Evolutionary conservation across 2,888 invertebrate species (phyloP).

Genomic region (Macaria liturata): DNA sequence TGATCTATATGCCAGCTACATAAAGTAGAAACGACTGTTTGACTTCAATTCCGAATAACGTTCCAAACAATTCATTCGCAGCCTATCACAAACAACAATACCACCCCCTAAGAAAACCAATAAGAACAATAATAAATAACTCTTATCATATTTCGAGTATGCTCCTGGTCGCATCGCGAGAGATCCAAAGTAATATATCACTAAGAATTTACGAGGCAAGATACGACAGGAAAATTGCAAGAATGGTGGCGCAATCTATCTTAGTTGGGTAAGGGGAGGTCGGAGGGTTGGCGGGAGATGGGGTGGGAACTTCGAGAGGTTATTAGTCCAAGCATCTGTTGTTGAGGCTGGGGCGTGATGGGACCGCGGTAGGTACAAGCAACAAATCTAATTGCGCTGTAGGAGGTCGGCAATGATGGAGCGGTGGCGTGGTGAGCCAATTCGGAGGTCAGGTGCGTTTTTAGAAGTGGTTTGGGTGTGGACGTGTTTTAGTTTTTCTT

Average conservation of each 20-base stretch:
- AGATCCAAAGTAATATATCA: constrained; percentile 89
- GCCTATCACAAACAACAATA: constrained; percentile 53
- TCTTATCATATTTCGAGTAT: constrained; percentile 84
- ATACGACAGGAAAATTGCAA: constrained; percentile 97
- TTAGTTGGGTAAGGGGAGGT: constrained; percentile 87
- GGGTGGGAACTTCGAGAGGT: constrained; percentile 83
- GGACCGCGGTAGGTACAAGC: constrained; percentile 80
- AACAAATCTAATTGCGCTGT: constrained; percentile 84
- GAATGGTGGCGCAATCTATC: constrained; percentile 96
- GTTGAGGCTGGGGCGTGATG: constrained; percentile 82
- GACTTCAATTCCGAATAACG: too few species aligned
- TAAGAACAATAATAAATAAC: constrained; percentile 84
- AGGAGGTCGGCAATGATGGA: constrained; percentile 80
- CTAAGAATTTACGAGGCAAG: constrained; percentile 93
- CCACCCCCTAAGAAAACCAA: constrained; percentile 77
- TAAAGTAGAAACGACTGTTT: too few species aligned
- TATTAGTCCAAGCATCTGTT: constrained; percentile 85
- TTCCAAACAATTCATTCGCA: not conserved
- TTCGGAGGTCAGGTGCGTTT: constrained; percentile 71
- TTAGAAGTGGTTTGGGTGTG: constrained; percentile 21
- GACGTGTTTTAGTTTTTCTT: not conserved
- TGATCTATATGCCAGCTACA: too few species aligned
- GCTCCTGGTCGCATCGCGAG: constrained; percentile 83
- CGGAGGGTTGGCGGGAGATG: constrained; percentile 67
- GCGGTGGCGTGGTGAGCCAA: constrained; percentile 66